Evolutionary conservation across 2,888 invertebrate genomes (phyloP), one percentile per base, ranked within the genome.

Genomic region (Erebia epiphron): DNA sequence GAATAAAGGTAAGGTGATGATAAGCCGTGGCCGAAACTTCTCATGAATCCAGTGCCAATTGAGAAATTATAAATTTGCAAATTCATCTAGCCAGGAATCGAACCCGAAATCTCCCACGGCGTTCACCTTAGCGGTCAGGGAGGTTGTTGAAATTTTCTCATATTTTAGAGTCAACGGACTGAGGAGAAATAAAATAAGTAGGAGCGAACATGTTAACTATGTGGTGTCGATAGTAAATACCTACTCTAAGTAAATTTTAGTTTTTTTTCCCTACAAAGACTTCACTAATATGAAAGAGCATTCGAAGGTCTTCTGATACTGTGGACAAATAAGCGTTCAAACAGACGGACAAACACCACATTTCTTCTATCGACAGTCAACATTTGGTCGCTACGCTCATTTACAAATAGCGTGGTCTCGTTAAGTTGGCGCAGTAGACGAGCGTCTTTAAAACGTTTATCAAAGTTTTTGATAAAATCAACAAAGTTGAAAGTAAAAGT

Each of bases 321-420:
- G 76, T 76, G 74, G 73, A 76, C 78, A 66, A 78, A 81, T 78
- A 79, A 52, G 70, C 76, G 74, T 70, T 78, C 81, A 65, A 78
- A 81, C 78, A 79, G 49, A 71, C 76, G 73, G 73, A 79, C 81
- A 82, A 82, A 82, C 79, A 79, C 76, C 76, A 78, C 78, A 76
- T 81, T 81, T 81, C 80, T 78, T 80, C 80, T 73, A 83, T 82
- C 78, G 80, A 80, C 74, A 71, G 76, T 79, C 84, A 86, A 86
- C 80, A 84, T 83, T 82, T 80, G 82, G 80, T 75, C 75, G 67
- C 13, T 66, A 73, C 74, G 75, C 78, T 76, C 81, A 76, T 83
- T 83, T 79, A 80, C 81, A 80, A 81, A 82, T 79, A 81, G 75
- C 76, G 77, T 75, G 74, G 78, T 73, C 77, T 78, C 73, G 78